Evolutionary conservation across 2,113 vertebrate genomes (phyloP), one percentile per base, ranked within the genome.

Genomic region (Toxotes jaculatrix): DNA sequence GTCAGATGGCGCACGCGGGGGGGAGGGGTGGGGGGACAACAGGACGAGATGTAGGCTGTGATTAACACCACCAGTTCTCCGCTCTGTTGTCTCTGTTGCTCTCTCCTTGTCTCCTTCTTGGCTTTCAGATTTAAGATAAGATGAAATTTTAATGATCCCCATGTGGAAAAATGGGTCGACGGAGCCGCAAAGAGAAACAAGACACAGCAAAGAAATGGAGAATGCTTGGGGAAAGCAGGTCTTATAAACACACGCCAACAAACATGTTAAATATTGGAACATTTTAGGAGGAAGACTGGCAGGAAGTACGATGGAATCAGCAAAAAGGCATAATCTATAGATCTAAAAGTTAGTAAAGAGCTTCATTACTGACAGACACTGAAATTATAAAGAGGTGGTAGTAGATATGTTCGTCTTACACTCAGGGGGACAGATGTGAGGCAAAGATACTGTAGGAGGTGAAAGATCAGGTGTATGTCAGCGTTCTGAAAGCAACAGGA

Each of bases 101-200:
- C 53, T 78, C 75, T 71, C 43, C 66, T 17, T 47, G 60, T 72
- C 63, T 17, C 64, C 10, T 16, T 72, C 71, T 75, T 47, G 69
- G 66, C 69, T 70, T 74, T 51, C 68, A 70, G 84, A 84, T 88
- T 83, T 68, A 49, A 86, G 73, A 88, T 77, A 79, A 84, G 84
- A 88, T 87, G 36, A 88, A 86, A 88, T 65, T 86, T 89, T 84
- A 84, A 89, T 80, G 84, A 79, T 80, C 9, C 47, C 61, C 21
- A 1, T 51, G 62, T 65, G 71, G 71, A 68, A 82, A 27, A 69
- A 3, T 59, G 80, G 82, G 74, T 85, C 69, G 51, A 73, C 40
- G 72, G 73, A 72, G 73, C n/a, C 9, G 12, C 75, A 10, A 76
- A 42, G 38, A 45, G 59, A 1, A 16, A 36, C 43, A 10, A 56